A percentile compares a stretch with the other conserved stretches of the same genome.
phyloP scores from a whole-genome alignment of 2,113 vertebrate species.

The Albula glossodonta region DNA sequence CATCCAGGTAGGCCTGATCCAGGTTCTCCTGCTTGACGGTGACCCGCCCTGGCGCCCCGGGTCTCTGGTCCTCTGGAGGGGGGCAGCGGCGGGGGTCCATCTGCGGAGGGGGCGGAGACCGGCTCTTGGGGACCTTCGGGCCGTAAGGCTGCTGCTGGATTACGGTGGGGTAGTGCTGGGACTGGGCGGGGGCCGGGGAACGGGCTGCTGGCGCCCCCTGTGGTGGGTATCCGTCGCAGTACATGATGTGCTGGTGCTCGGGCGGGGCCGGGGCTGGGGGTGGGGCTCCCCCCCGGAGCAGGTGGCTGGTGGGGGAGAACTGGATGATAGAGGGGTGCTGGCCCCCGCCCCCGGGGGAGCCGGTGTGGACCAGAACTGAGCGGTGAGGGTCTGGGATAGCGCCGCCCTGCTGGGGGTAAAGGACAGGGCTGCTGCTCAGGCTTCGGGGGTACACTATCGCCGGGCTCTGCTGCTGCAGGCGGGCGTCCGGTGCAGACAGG shows the following conservation, averaged over 20 bases:
- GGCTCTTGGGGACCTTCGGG: constrained; percentile 59
- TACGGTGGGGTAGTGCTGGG: constrained; percentile 81
- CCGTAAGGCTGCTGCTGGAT: constrained; percentile 86
- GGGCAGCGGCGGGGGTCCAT: constrained; percentile 68
- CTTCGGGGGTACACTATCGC: constrained; percentile 84
- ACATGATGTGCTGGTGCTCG: constrained; percentile 85
- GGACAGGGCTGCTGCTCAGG: constrained; percentile 76
- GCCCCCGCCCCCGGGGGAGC: constrained; percentile 71
- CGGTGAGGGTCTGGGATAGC: constrained; percentile 81
- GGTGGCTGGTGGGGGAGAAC: constrained; percentile 87
- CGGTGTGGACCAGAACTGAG: constrained; percentile 88
- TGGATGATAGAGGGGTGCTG: constrained; percentile 90
- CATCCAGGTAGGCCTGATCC: constrained; percentile 97
- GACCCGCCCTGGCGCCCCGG: constrained; percentile 73
- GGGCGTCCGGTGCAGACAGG: constrained; percentile 77
- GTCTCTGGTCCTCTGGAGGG: constrained; percentile 72
- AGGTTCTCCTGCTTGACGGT: constrained; percentile 95
- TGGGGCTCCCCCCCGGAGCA: constrained; percentile 75
- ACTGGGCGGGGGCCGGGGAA: constrained; percentile 66
- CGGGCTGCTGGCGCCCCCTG: constrained; percentile 56
- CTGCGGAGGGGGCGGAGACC: constrained; percentile 49
- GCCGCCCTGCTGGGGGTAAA: constrained; percentile 75
- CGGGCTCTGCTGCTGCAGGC: constrained; percentile 85
- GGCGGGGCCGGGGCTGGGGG: constrained; percentile 70
- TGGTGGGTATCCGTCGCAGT: constrained; percentile 80